These are phyloP conservation scores for Parthenolecanium corni DNA, from an alignment of 2,888 invertebrate species.

Conservation along the genomic window DNA sequence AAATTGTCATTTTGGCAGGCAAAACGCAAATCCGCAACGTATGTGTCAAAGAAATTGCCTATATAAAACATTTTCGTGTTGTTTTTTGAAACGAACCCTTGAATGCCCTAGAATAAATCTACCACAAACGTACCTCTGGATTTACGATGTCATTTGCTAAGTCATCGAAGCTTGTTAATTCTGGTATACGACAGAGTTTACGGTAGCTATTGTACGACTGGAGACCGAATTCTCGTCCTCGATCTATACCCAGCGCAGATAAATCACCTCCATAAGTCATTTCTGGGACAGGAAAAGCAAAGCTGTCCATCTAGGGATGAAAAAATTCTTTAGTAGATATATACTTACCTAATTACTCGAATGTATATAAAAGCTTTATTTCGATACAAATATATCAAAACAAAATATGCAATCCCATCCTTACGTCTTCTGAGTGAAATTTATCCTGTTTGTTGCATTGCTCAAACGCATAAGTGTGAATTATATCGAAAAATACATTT, in stretches of 20 bases:
- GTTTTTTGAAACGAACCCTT: no score
- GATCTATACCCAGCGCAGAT: constrained; percentile 29
- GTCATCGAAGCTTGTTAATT: neutral
- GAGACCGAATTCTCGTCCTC: constrained; percentile 32
- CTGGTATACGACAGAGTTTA: constrained; percentile 30
- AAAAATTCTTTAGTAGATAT: neutral
- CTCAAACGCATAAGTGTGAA: constrained; percentile 11
- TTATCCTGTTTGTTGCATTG: constrained; percentile 26
- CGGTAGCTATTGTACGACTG: constrained; percentile 31
- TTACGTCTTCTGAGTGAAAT: constrained; percentile 29
- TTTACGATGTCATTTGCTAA: neutral
- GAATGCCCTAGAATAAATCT: no score
- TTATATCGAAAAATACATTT: constrained; percentile 23
- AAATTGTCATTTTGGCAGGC: no score
- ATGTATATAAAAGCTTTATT: no score
- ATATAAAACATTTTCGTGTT: no score
- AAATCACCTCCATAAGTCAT: constrained; percentile 14
- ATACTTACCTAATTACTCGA: no score
- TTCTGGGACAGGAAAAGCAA: neutral
- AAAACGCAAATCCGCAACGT: no score
- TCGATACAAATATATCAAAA: no score
- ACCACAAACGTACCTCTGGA: neutral
- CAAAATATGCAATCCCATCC: no score
- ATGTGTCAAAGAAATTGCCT: no score
- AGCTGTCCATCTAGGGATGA: neutral